Conservation (phyloP, 2,888 invertebrate species). For the Harmothoe impar region DNA sequence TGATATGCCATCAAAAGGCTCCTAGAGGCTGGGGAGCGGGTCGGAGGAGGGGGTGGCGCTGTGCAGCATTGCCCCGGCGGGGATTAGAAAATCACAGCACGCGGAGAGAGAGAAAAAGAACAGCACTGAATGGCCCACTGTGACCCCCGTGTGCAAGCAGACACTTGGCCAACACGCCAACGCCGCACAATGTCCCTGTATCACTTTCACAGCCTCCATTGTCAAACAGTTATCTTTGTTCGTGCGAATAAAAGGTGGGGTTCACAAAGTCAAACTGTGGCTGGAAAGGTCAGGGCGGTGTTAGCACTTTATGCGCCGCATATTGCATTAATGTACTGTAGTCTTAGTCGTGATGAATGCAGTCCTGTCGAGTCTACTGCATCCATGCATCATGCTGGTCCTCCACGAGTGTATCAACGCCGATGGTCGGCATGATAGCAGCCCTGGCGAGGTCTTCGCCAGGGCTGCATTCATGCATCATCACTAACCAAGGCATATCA, state of each 20-base stretch:
- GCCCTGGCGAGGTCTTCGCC: too few species aligned
- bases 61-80: not conserved
- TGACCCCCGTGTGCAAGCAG: constrained; percentile 35
- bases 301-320: too few species aligned
- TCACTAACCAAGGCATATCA: too few species aligned
- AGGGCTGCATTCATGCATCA: too few species aligned
- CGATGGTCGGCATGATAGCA: too few species aligned
- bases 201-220: constrained; percentile 30
- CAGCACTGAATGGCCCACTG: constrained; percentile 11
- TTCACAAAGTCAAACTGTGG: constrained; percentile 54
- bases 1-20: constrained; percentile 53
- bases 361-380: too few species aligned
- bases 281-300: constrained; percentile 36
- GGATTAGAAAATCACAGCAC: constrained; percentile 39
- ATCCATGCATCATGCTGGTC: too few species aligned
- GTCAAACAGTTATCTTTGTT: constrained; percentile 50
- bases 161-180: constrained; percentile 39
- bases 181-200: constrained; percentile 43
- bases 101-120: not conserved
- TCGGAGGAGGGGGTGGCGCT: not conserved
- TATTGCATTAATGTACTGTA: too few species aligned
- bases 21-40: not conserved
- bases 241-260: constrained; percentile 24
- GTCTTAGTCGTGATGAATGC: too few species aligned
- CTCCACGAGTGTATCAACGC: too few species aligned